phyloP scores from a whole-genome alignment of 2,113 vertebrate genomes.

The Microcebus murinus region DNA sequence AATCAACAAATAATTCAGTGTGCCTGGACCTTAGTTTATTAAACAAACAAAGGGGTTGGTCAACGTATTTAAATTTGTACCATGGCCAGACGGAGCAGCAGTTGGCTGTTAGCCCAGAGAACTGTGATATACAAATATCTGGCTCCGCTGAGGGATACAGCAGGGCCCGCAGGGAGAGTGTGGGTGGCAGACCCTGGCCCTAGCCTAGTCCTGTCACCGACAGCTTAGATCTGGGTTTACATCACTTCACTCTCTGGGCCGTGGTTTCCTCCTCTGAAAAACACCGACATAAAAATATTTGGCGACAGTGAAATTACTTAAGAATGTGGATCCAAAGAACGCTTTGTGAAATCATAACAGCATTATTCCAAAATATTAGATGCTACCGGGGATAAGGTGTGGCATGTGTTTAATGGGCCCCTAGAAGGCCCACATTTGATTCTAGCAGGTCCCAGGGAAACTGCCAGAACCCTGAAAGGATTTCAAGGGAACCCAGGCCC shows the following conservation, averaged over 20 bases:
- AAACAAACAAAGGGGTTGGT: conserved; percentile 18
- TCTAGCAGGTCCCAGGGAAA: background rate
- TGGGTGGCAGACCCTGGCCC: accelerated
- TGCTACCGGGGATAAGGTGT: background rate
- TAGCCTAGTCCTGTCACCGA: background rate
- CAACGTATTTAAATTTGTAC: background rate
- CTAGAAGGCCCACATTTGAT: background rate
- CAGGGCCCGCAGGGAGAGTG: background rate
- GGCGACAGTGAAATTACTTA: conserved; percentile 8
- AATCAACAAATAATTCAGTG: conserved; percentile 16
- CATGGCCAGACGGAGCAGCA: background rate
- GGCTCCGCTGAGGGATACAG: background rate
- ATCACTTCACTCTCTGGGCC: background rate
- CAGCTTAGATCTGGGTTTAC: background rate
- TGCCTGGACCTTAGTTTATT: conserved; percentile 10
- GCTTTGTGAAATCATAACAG: background rate
- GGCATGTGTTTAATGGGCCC: accelerated
- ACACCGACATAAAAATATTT: background rate
- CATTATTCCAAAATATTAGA: background rate
- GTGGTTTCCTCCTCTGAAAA: background rate
- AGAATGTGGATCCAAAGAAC: background rate
- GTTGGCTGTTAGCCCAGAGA: background rate
- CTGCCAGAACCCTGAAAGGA: background rate
- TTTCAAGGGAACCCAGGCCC: conserved; percentile 3
- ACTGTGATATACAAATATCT: background rate